phyloP scores from a whole-genome alignment of 2,888 invertebrate genomes.

The Drosophila diplacantha region DNA sequence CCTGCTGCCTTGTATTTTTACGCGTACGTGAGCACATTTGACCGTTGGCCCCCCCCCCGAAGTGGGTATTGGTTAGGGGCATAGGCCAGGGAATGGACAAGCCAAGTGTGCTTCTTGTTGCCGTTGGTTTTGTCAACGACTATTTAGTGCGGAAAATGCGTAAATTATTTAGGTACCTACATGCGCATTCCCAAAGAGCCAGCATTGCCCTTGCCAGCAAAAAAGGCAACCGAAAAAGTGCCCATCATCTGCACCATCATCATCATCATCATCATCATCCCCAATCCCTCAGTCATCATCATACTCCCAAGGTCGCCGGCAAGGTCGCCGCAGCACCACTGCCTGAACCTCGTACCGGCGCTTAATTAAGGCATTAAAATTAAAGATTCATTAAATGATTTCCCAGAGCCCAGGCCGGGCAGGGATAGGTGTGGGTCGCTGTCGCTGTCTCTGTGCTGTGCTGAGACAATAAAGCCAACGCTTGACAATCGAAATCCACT shows the following conservation, averaged over 20 bases:
- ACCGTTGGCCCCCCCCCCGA: conserved; percentile 31
- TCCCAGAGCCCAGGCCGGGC: conserved; percentile 2
- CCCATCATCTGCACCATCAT: conserved; percentile 23
- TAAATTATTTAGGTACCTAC: conserved; percentile 57
- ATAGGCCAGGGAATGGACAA: background rate
- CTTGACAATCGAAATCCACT: conserved; percentile 66
- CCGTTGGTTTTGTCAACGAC: conserved; percentile 53
- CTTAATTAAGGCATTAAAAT: conserved; percentile 65
- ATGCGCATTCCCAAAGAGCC: conserved; percentile 32
- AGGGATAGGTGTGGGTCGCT: background rate
- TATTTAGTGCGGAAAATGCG: conserved; percentile 67
- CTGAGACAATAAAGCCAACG: conserved; percentile 26
- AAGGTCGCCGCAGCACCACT: conserved; percentile 46
- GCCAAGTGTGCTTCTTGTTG: background rate
- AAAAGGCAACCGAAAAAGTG: conserved; percentile 22
- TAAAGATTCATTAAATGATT: conserved; percentile 64
- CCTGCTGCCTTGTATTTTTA: conserved; percentile 42
- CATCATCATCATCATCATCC: conserved; percentile 17
- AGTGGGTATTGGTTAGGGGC: conserved; percentile 2
- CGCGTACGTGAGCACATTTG: conserved; percentile 59
- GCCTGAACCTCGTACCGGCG: conserved; percentile 13
- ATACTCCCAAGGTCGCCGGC: conserved; percentile 46
- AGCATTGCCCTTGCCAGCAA: conserved; percentile 31
- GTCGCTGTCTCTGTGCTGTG: conserved; percentile 8
- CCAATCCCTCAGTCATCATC: too few species aligned